phyloP scores from a whole-genome alignment of 2,797 vertebrate species.

The Leuciscus waleckii region DNA sequence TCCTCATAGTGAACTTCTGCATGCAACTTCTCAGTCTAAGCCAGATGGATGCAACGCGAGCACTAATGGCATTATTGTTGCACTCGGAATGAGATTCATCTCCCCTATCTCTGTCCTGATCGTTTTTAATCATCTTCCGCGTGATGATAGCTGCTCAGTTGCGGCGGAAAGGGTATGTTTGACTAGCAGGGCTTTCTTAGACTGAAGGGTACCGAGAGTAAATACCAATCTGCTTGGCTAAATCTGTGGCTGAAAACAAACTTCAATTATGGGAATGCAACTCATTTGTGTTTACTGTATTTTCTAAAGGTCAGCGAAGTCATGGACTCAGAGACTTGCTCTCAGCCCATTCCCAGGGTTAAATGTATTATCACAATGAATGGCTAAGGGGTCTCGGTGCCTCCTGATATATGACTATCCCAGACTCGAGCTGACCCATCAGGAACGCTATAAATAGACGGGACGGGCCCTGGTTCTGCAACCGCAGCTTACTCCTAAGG shows the following conservation, averaged over 20 bases:
- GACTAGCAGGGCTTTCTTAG: slow-evolving; percentile 80
- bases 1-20: slow-evolving; percentile 38
- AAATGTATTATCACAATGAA: slow-evolving; percentile 96
- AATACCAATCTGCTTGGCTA: slow-evolving; percentile 82
- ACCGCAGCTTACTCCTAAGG: slow-evolving; percentile 61
- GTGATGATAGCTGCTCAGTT: slow-evolving; percentile 73
- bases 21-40: slow-evolving; percentile 37
- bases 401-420: slow-evolving; percentile 90
- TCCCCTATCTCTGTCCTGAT: slow-evolving; percentile 68
- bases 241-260: slow-evolving; percentile 83
- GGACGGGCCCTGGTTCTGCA: slow-evolving; percentile 72
- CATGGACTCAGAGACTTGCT: slow-evolving; percentile 87
- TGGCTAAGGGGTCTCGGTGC: slow-evolving; percentile 83
- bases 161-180: slow-evolving; percentile 81
- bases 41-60: slow-evolving; percentile 13
- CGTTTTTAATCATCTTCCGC: slow-evolving; percentile 74
- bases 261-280: slow-evolving; percentile 91
- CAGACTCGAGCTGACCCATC: slow-evolving; percentile 87
- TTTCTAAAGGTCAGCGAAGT: slow-evolving; percentile 91
- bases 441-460: slow-evolving; percentile 87
- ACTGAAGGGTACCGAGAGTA: slow-evolving; percentile 88
- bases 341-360: slow-evolving; percentile 96
- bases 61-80: slow-evolving; percentile 62
- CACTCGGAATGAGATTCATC: slow-evolving; percentile 62
- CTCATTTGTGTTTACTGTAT: slow-evolving; percentile 91